These are phyloP conservation scores for Osmerus mordax DNA, from an alignment of 2,113 vertebrate species.

Conservation along the genomic window DNA sequence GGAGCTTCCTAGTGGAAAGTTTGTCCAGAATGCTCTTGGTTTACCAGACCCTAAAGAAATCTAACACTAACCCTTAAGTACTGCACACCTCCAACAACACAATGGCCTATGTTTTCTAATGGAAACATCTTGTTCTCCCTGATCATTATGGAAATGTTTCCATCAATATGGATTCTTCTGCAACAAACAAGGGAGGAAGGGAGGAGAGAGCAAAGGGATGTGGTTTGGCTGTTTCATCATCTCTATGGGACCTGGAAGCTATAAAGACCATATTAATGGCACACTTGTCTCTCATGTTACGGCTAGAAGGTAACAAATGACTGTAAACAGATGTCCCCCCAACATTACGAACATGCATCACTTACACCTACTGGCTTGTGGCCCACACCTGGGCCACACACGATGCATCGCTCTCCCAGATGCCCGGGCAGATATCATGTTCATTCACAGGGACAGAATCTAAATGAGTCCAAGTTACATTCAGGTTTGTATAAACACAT, in stretches of 20 bases:
- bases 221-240: constrained; percentile 39
- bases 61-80: no score
- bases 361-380: not conserved
- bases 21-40: no score
- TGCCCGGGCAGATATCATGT: constrained; percentile 1
- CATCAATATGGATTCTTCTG: no score
- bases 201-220: not conserved
- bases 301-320: constrained; percentile 48
- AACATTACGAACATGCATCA: constrained; percentile 29
- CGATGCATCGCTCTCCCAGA: not conserved
- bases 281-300: constrained; percentile 35
- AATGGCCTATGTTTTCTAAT: no score
- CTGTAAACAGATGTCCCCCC: constrained; percentile 20
- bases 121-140: no score
- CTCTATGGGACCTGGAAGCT: constrained; percentile 39
- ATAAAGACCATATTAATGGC: constrained; percentile 42
- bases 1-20: no score
- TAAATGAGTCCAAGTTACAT: no score
- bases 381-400: constrained; percentile 4
- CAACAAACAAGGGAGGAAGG: no score
- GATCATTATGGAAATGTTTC: no score
- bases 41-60: no score
- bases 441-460: not conserved
- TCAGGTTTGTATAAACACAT: no score
- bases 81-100: no score